Conservation (phyloP, 2,113 vertebrate genomes). For the Gallinago undulata region DNA sequence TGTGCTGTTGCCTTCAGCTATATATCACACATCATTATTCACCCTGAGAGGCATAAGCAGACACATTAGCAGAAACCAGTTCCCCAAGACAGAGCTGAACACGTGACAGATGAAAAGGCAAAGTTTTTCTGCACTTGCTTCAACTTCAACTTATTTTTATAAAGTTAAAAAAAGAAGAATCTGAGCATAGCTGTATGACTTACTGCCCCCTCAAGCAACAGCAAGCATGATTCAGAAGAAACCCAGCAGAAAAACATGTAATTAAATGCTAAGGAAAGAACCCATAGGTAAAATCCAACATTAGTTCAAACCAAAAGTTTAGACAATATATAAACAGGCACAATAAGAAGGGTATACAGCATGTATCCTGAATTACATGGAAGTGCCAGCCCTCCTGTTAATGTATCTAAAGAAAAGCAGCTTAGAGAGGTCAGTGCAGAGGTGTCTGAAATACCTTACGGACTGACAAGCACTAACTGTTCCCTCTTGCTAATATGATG, state of each 20-base stretch:
- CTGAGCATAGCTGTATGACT: background rate
- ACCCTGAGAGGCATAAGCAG: background rate
- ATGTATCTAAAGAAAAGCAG: background rate
- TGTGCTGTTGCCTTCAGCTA: background rate
- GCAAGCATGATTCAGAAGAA: background rate
- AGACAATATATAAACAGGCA: background rate
- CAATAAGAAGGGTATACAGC: background rate
- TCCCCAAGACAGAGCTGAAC: slow-evolving; percentile 9
- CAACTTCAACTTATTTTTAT: background rate
- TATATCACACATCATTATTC: background rate
- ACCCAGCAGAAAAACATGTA: background rate
- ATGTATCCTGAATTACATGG: background rate
- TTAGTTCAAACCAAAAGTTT: background rate
- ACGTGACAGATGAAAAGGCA: background rate
- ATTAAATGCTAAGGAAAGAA: background rate
- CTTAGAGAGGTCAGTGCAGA: background rate
- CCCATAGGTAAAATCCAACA: background rate
- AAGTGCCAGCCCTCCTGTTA: background rate
- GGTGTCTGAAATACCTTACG: background rate
- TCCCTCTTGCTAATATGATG: background rate
- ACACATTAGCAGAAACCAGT: background rate
- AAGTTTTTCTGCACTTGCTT: background rate
- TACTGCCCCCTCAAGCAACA: background rate
- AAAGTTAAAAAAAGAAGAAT: background rate
- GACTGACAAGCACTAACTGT: background rate